phyloP scores from a whole-genome alignment of 1,140 invertebrate species.

The Dysdera silvatica region DNA sequence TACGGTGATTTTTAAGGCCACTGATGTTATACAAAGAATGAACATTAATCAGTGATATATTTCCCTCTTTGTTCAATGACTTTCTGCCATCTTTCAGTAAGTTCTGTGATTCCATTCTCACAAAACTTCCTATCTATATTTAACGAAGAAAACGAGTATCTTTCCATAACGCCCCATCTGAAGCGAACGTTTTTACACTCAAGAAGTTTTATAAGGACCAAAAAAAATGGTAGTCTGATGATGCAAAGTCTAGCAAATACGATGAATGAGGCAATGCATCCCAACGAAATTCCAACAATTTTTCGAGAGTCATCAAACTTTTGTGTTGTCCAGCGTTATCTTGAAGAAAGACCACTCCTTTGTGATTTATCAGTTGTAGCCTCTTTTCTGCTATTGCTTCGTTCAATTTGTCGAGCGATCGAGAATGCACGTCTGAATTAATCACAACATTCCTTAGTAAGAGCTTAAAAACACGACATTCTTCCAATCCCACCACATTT shows the following conservation, averaged over 20 bases:
- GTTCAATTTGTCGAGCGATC: conserved; percentile 1
- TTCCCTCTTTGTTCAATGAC: neutral
- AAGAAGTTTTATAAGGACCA: neutral
- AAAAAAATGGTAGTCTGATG: conserved; percentile 45
- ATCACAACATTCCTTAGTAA: conserved; percentile 3
- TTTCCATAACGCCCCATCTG: neutral
- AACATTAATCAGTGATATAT: conserved; percentile 1
- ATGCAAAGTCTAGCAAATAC: conserved; percentile 45
- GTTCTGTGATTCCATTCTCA: neutral
- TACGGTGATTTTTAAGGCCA: too few relatives aligned
- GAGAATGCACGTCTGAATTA: conserved; percentile 4
- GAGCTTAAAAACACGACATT: conserved; percentile 1
- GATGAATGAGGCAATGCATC: conserved; percentile 46
- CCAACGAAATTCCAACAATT: conserved; percentile 42
- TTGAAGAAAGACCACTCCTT: conserved; percentile 17
- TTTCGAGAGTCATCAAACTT: conserved; percentile 7
- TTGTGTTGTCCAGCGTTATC: conserved; percentile 35
- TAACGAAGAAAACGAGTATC: neutral
- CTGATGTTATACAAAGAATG: too few relatives aligned
- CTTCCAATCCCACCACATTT: conserved; percentile 16
- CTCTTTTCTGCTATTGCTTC: neutral
- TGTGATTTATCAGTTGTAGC: neutral
- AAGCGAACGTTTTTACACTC: neutral
- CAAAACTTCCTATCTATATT: neutral
- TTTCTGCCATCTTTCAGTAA: neutral